Evolutionary conservation across 2,113 vertebrate species (phyloP).

Genomic region (Entosphenus tridentatus): DNA sequence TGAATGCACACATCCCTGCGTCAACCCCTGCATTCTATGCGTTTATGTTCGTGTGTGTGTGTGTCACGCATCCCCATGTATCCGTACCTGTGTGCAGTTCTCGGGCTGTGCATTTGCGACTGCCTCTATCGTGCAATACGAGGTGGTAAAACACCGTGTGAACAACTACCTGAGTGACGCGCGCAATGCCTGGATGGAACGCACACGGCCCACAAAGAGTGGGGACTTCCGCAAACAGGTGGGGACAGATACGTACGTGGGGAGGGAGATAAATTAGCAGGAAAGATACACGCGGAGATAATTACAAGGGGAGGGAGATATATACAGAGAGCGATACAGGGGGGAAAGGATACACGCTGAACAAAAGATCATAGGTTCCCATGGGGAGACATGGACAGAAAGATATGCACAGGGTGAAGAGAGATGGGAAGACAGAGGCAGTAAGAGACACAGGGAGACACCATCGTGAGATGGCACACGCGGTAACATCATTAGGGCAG

Average conservation of each 20-base stretch:
- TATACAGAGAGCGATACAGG: not conserved
- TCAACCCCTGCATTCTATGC: too few species aligned
- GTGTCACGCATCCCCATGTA: too few species aligned
- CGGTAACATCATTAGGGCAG: too few species aligned
- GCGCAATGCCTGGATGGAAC: constrained; percentile 58
- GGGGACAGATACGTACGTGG: constrained; percentile 6
- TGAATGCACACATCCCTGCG: too few species aligned
- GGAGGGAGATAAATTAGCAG: too few species aligned
- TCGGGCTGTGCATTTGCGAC: constrained; percentile 64
- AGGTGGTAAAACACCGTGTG: constrained; percentile 53
- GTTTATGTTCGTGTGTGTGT: too few species aligned
- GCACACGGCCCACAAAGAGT: constrained; percentile 45
- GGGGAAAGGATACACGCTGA: not conserved
- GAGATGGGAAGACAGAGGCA: too few species aligned
- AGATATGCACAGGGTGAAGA: too few species aligned
- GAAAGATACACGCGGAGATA: not conserved
- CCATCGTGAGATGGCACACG: too few species aligned
- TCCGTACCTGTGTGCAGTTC: constrained; percentile 29
- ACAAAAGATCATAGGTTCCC: not conserved
- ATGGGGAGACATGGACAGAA: not conserved
- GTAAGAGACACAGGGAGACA: too few species aligned
- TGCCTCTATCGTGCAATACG: constrained; percentile 87
- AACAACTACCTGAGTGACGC: constrained; percentile 52
- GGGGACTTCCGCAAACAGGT: constrained; percentile 60
- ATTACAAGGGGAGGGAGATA: not conserved